Conservation (phyloP, 2,797 vertebrate genomes). For the Eurystomus glaucurus region DNA sequence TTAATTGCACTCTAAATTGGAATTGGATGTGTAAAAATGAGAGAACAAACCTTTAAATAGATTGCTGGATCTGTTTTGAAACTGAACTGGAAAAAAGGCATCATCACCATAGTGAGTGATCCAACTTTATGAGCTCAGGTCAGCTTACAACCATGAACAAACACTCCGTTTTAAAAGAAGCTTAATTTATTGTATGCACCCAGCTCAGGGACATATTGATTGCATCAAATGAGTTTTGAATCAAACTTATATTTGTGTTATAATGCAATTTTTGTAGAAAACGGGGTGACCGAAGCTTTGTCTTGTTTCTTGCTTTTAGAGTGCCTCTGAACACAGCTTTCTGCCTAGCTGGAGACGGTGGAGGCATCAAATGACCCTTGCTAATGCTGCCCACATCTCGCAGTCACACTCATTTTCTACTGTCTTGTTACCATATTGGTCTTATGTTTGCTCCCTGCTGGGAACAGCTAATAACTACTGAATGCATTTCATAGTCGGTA, state of each 20-base stretch:
- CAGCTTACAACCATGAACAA: slow-evolving; percentile 37
- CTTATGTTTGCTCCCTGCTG: slow-evolving; percentile 55
- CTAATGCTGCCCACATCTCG: slow-evolving; percentile 41
- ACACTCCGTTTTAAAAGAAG: neutral
- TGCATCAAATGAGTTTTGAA: neutral
- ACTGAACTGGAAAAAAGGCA: slow-evolving; percentile 34
- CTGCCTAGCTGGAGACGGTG: neutral
- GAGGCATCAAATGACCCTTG: slow-evolving; percentile 31
- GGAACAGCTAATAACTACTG: slow-evolving; percentile 46
- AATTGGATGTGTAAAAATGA: slow-evolving; percentile 19
- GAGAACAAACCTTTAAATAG: slow-evolving; percentile 13
- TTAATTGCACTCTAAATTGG: neutral
- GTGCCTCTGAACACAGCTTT: neutral
- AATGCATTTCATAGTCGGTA: slow-evolving; percentile 12
- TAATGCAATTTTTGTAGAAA: neutral
- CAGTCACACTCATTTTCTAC: slow-evolving; percentile 47
- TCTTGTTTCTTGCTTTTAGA: neutral
- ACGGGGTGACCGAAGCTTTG: neutral
- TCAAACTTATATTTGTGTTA: neutral
- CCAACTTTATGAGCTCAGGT: slow-evolving; percentile 37
- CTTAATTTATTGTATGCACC: neutral
- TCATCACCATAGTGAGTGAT: slow-evolving; percentile 42
- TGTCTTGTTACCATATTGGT: slow-evolving; percentile 53
- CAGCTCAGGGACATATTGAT: neutral
- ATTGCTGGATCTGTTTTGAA: slow-evolving; percentile 37